These are phyloP conservation scores for Oryzias woworae DNA, from an alignment of 2,113 vertebrate genomes.

Conservation along the genomic window DNA sequence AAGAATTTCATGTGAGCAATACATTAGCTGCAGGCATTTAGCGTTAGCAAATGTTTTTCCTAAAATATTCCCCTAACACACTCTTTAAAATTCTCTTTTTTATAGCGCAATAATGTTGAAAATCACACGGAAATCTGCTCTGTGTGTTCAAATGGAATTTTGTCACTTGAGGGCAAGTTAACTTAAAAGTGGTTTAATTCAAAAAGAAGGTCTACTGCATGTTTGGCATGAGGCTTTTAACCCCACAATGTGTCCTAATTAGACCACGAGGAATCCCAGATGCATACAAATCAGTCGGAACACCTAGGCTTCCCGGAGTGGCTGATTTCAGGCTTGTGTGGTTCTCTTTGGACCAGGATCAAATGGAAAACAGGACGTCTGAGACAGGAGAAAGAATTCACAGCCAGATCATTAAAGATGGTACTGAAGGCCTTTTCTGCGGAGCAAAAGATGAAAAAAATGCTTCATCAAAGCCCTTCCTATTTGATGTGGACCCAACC, in stretches of 20 bases:
- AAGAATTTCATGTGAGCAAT: slow-evolving; percentile 30
- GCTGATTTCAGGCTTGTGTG: slow-evolving; percentile 54
- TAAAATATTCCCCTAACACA: too few species aligned
- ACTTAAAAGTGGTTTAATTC: not conserved
- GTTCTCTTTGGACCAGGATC: slow-evolving; percentile 52
- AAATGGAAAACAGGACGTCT: slow-evolving; percentile 46
- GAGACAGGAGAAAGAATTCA: slow-evolving; percentile 57
- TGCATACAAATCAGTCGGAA: slow-evolving; percentile 38
- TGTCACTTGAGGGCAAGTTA: not conserved
- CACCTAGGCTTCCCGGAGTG: slow-evolving; percentile 53
- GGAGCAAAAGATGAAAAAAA: slow-evolving; percentile 66
- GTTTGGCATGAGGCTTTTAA: slow-evolving; percentile 8
- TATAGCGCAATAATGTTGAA: too few species aligned
- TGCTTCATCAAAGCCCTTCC: slow-evolving; percentile 57
- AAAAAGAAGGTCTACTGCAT: slow-evolving; percentile 1
- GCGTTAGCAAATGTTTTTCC: not conserved
- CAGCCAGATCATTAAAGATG: slow-evolving; percentile 69
- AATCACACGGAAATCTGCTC: too few species aligned
- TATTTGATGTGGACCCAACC: slow-evolving; percentile 62
- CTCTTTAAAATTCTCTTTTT: not conserved
- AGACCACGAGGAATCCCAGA: slow-evolving; percentile 48
- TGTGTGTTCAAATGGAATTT: not conserved
- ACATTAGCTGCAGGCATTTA: not conserved
- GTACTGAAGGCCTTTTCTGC: slow-evolving; percentile 55
- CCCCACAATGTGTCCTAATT: slow-evolving; percentile 38